phyloP scores from a whole-genome alignment of 2,797 vertebrate genomes.

The Merluccius polli region DNA sequence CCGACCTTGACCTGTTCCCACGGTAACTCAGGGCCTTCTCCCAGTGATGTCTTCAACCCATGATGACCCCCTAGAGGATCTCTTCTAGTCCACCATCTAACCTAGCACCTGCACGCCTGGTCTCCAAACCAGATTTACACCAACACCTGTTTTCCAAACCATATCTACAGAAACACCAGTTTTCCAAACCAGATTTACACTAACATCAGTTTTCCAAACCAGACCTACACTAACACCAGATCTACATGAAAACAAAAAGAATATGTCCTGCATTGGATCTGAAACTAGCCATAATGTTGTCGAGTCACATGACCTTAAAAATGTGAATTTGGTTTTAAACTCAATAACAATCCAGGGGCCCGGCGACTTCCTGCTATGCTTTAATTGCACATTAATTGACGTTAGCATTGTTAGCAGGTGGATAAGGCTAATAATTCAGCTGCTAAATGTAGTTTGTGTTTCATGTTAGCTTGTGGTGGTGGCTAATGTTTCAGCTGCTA shows the following conservation, averaged over 20 bases:
- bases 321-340: background rate
- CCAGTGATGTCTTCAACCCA: background rate
- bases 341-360: background rate
- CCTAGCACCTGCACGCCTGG: background rate
- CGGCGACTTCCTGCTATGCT: background rate
- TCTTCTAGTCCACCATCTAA: background rate
- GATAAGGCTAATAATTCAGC: background rate
- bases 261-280: background rate
- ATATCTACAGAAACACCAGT: background rate
- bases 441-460: background rate
- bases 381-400: background rate
- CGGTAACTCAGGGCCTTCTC: background rate
- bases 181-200: background rate
- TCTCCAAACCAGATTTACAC: background rate
- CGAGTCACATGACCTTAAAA: background rate
- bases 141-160: background rate
- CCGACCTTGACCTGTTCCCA: background rate
- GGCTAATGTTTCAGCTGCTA: background rate
- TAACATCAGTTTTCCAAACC: background rate
- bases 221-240: background rate
- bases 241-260: background rate
- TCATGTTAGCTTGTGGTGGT: background rate
- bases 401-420: background rate
- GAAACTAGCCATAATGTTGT: background rate
- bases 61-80: background rate